These are phyloP conservation scores for Oryzias melastigma DNA, from an alignment of 2,113 vertebrate genomes.

Conservation along the genomic window DNA sequence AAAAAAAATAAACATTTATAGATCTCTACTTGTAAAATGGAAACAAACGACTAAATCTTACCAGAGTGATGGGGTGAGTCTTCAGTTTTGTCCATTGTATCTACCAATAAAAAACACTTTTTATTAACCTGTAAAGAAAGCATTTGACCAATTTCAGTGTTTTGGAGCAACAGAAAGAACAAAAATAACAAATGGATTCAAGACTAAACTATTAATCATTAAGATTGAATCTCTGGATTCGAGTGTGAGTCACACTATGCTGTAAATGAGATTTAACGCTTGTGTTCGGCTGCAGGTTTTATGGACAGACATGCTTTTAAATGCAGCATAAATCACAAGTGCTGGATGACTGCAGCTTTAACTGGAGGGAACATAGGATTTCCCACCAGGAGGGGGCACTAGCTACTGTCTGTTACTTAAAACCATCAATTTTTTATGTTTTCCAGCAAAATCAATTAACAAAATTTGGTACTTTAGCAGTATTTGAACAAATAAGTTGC, in stretches of 20 bases:
- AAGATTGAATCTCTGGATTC: constrained; percentile 20
- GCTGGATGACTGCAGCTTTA: not conserved
- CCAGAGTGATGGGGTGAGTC: constrained; percentile 94
- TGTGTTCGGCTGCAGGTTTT: not conserved
- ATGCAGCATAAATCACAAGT: constrained; percentile 19
- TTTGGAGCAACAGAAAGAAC: not conserved
- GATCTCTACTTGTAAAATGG: too few relatives aligned
- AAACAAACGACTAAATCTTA: constrained; percentile 65
- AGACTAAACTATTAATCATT: constrained; percentile 30
- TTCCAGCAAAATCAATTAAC: too few relatives aligned
- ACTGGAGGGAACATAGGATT: constrained; percentile 19
- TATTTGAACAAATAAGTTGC: too few relatives aligned
- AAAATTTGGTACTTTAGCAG: too few relatives aligned
- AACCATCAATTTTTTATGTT: not conserved
- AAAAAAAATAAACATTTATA: too few relatives aligned
- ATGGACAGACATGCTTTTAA: not conserved
- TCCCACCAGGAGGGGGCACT: constrained; percentile 1
- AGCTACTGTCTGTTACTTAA: constrained; percentile 4
- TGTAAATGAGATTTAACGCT: constrained; percentile 20
- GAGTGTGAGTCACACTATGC: constrained; percentile 20
- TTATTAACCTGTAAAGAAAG: not conserved
- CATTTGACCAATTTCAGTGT: not conserved
- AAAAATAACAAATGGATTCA: constrained; percentile 7
- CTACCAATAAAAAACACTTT: constrained; percentile 66
- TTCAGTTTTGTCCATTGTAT: constrained; percentile 99